Evolutionary conservation across 2,888 invertebrate genomes (phyloP).

Genomic region (Philopedon plagiatum): DNA sequence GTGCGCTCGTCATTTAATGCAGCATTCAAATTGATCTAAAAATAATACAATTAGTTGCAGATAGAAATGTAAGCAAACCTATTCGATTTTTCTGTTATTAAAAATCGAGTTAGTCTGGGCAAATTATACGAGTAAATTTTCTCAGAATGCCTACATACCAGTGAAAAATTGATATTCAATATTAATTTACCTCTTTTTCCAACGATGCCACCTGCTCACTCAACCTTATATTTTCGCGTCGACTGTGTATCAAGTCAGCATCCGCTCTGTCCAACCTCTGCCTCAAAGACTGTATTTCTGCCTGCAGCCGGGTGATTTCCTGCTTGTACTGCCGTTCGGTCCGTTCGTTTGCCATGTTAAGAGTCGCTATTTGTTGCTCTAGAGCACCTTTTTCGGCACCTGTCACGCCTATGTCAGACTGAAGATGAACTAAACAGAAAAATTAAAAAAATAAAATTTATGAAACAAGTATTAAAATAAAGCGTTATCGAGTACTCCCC

Average conservation of each 20-base stretch:
- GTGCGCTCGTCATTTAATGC: conserved; percentile 64
- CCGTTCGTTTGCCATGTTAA: conserved; percentile 77
- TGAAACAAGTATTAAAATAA: too few relatives aligned
- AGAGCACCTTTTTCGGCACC: conserved; percentile 84
- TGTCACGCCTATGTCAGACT: conserved; percentile 83
- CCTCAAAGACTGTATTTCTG: conserved; percentile 82
- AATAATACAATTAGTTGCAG: conserved; percentile 20
- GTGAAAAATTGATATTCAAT: not conserved
- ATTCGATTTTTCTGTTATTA: too few relatives aligned
- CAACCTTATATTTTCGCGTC: conserved; percentile 84
- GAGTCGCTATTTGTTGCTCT: conserved; percentile 84
- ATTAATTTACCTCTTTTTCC: conserved; percentile 81
- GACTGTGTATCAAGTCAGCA: conserved; percentile 84
- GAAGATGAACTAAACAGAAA: conserved; percentile 74
- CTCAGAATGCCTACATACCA: too few relatives aligned
- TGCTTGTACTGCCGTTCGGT: conserved; percentile 83
- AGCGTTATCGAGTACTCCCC: too few relatives aligned
- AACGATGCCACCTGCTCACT: conserved; percentile 84
- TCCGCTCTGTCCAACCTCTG: conserved; percentile 86
- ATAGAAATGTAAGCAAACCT: too few relatives aligned
- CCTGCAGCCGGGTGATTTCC: conserved; percentile 81
- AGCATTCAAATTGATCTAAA: conserved; percentile 64
- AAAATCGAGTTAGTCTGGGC: too few relatives aligned
- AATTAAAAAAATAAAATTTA: not conserved
- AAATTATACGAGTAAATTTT: too few relatives aligned